Base-by-base conservation (phyloP, 1,140 invertebrate genomes). In the Phortica variegata region DNA sequence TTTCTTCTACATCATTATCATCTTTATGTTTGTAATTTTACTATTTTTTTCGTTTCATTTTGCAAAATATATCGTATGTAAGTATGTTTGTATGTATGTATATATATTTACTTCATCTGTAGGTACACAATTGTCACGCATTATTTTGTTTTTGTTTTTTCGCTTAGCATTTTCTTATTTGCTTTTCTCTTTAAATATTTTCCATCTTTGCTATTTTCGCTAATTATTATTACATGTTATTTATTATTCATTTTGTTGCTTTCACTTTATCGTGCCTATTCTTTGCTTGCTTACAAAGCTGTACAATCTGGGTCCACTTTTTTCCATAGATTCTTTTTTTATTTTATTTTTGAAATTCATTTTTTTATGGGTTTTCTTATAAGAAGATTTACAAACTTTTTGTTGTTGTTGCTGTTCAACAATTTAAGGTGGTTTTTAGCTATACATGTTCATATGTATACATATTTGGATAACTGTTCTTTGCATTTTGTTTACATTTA, bases 101-200 rank as follows among this genome's bases (percentile, higher is more conserved):
- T 39, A 44, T 54, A 43, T 66, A 48, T 57, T 53, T 54, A 43
- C 56, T 42, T 60, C 60, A 53, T 58, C 52, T 55, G 60, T 68
- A 68, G 63, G 63, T 68, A 68, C 63, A 60, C 63, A 63, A 68
- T 65, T 68, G 65, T 68, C 63, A 68, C 63, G 60, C 60, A 26
- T 46, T 46, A 60, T 60, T 38, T 48, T 29, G 12, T 33, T 39
- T 40, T 37, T 9, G 29, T 38, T 43, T 16, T 12, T 31, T 33
- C 21, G 18, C 23, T 44, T 52, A 52, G 48, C 54, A 51, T 29
- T 29, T 29, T 29, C 26, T 7, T 29, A 29, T 29, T 29, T 29
- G 26, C 26, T 29, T 29, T 29, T 7, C 26, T 29, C 6, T 29
- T 7, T 12, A 7, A 29, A 29, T 7, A 29, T 29, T 29, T 29